Conservation (phyloP, 2,113 vertebrate species). For the Meleagris gallopavo region DNA sequence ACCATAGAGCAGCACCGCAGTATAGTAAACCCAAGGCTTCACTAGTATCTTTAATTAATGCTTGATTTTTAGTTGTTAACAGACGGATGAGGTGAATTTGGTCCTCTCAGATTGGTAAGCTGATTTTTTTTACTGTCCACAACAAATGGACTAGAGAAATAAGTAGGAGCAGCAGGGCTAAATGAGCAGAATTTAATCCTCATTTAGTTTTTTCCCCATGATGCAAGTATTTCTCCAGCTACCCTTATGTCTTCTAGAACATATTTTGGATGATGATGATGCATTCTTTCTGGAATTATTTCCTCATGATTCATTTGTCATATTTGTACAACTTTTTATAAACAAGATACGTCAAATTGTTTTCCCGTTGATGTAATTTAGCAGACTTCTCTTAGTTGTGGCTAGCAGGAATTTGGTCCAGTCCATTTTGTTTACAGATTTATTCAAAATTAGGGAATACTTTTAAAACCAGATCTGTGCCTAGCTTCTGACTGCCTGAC, state of each 20-base stretch:
- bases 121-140: neutral
- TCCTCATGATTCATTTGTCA: slow-evolving; percentile 29
- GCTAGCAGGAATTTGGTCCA: neutral
- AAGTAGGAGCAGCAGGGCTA: slow-evolving; percentile 11
- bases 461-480: neutral
- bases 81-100: neutral
- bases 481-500: neutral
- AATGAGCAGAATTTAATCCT: neutral
- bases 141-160: neutral
- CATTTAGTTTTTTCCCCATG: slow-evolving; percentile 29
- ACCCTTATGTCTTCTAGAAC: neutral
- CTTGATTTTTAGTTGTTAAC: neutral
- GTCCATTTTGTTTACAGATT: slow-evolving; percentile 12
- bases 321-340: neutral
- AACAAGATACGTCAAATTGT: slow-evolving; percentile 20
- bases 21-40: neutral
- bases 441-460: neutral
- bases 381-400: neutral
- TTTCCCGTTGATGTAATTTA: slow-evolving; percentile 39
- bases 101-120: neutral
- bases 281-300: slow-evolving; percentile 27
- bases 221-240: slow-evolving; percentile 1
- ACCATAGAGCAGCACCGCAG: neutral
- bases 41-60: neutral
- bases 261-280: neutral